Conservation (phyloP, 2,113 vertebrate species). For the Dipodomys merriami region DNA sequence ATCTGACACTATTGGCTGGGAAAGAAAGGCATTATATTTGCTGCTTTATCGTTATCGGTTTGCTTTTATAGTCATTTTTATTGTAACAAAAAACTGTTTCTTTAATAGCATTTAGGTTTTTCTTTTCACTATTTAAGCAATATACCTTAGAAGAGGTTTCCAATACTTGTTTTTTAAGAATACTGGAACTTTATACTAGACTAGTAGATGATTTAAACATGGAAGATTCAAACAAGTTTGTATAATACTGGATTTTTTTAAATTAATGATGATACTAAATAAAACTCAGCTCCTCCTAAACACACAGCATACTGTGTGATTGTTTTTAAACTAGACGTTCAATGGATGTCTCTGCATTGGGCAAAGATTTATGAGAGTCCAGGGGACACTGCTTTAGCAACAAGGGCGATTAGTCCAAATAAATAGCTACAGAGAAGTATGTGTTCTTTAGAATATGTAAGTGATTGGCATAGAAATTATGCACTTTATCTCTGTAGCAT, state of each 20-base stretch:
- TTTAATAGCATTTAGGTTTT: neutral
- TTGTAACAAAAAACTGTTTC: neutral
- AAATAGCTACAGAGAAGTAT: neutral
- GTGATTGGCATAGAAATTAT: slow-evolving; percentile 50
- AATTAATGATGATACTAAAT: neutral
- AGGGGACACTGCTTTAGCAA: neutral
- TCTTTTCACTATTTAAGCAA: neutral
- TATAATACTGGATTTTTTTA: neutral
- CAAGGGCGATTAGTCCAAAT: neutral
- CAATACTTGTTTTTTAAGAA: neutral
- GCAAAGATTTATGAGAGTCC: neutral
- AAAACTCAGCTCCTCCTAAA: neutral
- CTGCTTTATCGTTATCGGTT: neutral
- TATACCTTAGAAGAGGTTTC: neutral
- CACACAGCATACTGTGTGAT: neutral
- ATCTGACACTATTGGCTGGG: neutral
- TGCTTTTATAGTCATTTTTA: neutral
- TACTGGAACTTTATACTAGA: neutral
- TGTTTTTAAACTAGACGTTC: neutral
- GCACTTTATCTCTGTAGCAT: slow-evolving; percentile 24
- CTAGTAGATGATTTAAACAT: neutral
- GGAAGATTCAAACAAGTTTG: neutral
- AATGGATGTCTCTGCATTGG: neutral
- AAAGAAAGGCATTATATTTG: neutral
- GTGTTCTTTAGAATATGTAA: neutral